Conservation (phyloP, 2,888 invertebrate genomes). For the Drosophila borborema region DNA sequence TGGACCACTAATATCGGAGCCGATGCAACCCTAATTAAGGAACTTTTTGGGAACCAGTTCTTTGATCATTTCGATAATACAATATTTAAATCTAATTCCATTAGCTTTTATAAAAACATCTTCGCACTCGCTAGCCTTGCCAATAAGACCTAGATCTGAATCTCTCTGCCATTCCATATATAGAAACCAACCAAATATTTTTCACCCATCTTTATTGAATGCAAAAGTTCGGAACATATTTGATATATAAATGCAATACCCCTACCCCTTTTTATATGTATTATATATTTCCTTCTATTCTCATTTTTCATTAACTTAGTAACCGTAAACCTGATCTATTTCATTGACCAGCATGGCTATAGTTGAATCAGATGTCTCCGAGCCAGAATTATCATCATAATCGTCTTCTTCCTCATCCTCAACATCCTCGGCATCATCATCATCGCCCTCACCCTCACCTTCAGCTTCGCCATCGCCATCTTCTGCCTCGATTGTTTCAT, state of each 20-base stretch:
- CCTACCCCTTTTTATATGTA: too few relatives aligned
- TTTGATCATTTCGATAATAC: neutral
- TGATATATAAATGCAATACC: neutral
- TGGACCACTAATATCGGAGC: neutral
- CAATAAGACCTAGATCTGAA: neutral
- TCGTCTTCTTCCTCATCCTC: conserved; percentile 15
- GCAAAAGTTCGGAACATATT: neutral
- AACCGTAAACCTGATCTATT: conserved; percentile 24
- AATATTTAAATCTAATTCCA: neutral
- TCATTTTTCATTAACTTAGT: neutral
- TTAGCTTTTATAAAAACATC: neutral
- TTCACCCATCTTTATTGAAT: neutral
- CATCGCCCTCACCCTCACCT: neutral
- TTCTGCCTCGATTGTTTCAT: neutral
- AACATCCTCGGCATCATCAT: conserved; percentile 7
- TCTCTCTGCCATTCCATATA: too few relatives aligned
- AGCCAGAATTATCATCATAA: conserved; percentile 7
- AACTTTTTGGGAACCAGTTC: neutral
- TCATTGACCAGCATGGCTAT: conserved; percentile 30
- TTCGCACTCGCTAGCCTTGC: neutral
- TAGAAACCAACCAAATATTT: neutral
- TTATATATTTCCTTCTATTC: neutral
- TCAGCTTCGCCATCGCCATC: neutral
- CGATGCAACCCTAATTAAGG: neutral
- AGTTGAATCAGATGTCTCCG: conserved; percentile 27